Evolutionary conservation across 2,797 vertebrate species (phyloP), one percentile per base, ranked within the genome.

Genomic region (Lepidocolaptes lacrymiger): DNA sequence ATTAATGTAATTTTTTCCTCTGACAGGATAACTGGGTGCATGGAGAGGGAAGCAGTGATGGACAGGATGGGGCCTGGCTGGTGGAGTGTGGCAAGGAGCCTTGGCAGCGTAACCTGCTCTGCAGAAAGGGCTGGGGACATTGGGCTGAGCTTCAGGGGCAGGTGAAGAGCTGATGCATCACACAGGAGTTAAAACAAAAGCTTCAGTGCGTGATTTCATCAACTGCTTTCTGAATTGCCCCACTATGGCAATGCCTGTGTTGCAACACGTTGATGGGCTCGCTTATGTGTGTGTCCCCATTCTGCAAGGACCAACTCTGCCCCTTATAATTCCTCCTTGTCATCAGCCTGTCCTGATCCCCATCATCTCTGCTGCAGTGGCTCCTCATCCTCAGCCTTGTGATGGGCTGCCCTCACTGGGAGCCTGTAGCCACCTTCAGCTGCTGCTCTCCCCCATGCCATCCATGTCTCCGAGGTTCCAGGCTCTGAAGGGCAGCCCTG

Each of bases 221-320:
- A 44, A 0, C 14, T 58, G 30, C 58, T 37, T 34, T 52, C 56
- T 67, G 61, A 58, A 20, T 7, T 30, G 27, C 49, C 12, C 41
- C 21, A 6, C 28, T 27, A 0, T 0, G 2, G 58, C 1, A 17
- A 26, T 49, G n/a, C 21, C 64, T 11, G 0, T 34, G 26, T 37
- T 2, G 4, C 55, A 77, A 44, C 44, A 44, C 12, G 15, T 1
- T 5, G 37, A 44, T 28, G 21, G 27, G 18, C 34, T 86, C 0
- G 0, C n/a, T 32, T 17, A 3, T 34, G 30, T 41, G 27, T 22
- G n/a, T 39, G 39, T 58, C 43, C 54, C 6, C 19, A 2, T 20
- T 26, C 46, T 55, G 22, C 32, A 67, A 56, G 27, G 16, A 41
- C 27, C 71, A 59, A 30, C 19, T 26, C 43, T 89, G 63, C n/a